Percentiles rank a stretch among this genome's conserved stretches.
phyloP scores from a whole-genome alignment of 1,140 invertebrate species.

The Aphelinus certus region DNA sequence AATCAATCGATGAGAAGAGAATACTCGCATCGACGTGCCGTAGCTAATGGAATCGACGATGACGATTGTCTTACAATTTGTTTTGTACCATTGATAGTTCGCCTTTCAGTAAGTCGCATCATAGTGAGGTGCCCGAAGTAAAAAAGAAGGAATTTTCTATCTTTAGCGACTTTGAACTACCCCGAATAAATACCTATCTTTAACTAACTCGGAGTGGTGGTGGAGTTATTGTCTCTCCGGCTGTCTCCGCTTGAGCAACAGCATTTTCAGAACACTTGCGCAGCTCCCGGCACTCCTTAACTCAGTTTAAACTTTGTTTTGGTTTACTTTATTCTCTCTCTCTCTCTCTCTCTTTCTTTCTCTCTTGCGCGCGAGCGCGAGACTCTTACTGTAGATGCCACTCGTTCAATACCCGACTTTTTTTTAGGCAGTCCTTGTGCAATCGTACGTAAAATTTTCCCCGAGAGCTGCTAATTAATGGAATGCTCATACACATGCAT shows the following conservation, averaged over 20 bases:
- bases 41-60: no score
- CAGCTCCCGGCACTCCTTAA: constrained; percentile 34
- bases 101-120: no score
- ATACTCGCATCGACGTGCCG: no score
- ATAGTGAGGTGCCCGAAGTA: no score
- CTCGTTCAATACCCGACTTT: no score
- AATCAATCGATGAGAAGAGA: no score
- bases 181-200: constrained; percentile 32
- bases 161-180: constrained; percentile 33
- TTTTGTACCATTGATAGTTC: no score
- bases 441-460: no score
- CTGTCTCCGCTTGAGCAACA: constrained; percentile 3
- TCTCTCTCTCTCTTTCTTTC: not conserved
- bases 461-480: no score
- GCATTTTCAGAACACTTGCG: constrained; percentile 35
- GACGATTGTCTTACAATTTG: no score
- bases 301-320: constrained; percentile 39
- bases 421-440: no score
- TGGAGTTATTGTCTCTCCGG: constrained; percentile 35
- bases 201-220: constrained; percentile 35
- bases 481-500: no score
- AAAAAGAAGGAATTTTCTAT: constrained; percentile 21
- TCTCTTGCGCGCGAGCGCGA: not conserved
- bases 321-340: constrained; percentile 34
- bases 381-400: not conserved